Evolutionary conservation across 2,113 vertebrate genomes (phyloP).

Genomic region (Saguinus midas): DNA sequence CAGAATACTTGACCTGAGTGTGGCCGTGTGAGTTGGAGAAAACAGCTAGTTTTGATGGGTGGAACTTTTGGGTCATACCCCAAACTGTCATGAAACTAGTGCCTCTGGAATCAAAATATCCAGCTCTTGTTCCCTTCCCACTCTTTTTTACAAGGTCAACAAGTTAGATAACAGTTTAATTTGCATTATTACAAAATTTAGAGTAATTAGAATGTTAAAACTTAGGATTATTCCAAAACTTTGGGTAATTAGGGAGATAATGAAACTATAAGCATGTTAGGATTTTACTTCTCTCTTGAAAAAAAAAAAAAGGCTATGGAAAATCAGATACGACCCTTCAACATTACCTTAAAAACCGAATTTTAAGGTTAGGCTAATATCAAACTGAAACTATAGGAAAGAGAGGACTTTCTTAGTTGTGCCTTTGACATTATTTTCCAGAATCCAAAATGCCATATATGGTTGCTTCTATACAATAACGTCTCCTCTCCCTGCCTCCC

Average conservation of each 20-base stretch:
- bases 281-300: not conserved
- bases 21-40: not conserved
- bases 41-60: not conserved
- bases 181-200: not conserved
- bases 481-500: not conserved
- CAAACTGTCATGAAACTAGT: not conserved
- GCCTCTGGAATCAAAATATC: not conserved
- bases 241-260: not conserved
- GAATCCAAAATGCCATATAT: not conserved
- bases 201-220: not conserved
- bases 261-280: not conserved
- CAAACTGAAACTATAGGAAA: not conserved
- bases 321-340: not conserved
- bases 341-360: not conserved
- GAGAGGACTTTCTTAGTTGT: not conserved
- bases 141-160: not conserved
- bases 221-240: not conserved
- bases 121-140: not conserved
- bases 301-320: not conserved
- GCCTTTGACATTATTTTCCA: slow-evolving; percentile 17
- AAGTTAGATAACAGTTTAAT: not conserved
- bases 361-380: not conserved
- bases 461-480: not conserved
- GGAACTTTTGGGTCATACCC: not conserved
- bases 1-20: not conserved